Conservation (phyloP, 2,113 vertebrate genomes). For the Chamaetylas fuelleborni region DNA sequence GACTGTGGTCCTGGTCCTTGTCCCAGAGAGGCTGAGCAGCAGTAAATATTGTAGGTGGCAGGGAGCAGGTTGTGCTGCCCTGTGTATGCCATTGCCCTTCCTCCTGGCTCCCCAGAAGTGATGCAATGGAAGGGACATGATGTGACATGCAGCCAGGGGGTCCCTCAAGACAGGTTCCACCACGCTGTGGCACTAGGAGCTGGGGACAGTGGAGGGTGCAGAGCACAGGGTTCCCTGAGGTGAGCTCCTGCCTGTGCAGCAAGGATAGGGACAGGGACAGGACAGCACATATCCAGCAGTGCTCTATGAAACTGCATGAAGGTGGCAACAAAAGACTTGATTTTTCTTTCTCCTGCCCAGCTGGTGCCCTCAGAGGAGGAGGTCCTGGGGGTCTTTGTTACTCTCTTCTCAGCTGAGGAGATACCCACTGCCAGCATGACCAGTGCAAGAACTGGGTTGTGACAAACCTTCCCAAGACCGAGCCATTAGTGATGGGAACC, state of each 20-base stretch:
- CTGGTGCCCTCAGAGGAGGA: background rate
- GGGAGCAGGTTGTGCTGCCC: background rate
- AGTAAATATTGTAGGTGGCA: background rate
- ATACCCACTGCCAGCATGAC: background rate
- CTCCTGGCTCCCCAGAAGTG: background rate
- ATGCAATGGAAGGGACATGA: background rate
- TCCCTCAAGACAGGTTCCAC: background rate
- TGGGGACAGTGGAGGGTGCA: background rate
- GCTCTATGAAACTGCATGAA: background rate
- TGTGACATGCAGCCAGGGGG: background rate
- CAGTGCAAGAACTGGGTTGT: rapidly evolving
- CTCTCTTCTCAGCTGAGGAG: background rate
- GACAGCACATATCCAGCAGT: background rate
- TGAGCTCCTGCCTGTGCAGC: background rate
- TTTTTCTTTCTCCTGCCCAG: background rate
- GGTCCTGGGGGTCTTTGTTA: background rate
- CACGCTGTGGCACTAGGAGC: rapidly evolving
- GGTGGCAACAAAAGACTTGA: background rate
- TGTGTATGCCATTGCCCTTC: background rate
- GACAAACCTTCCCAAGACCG: background rate
- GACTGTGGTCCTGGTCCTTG: background rate
- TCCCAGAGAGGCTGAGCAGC: background rate
- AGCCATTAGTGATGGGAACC: background rate
- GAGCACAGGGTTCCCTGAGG: background rate
- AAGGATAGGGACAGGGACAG: background rate